phyloP scores from a whole-genome alignment of 2,888 invertebrate genomes.

The Drosophila anceps region DNA sequence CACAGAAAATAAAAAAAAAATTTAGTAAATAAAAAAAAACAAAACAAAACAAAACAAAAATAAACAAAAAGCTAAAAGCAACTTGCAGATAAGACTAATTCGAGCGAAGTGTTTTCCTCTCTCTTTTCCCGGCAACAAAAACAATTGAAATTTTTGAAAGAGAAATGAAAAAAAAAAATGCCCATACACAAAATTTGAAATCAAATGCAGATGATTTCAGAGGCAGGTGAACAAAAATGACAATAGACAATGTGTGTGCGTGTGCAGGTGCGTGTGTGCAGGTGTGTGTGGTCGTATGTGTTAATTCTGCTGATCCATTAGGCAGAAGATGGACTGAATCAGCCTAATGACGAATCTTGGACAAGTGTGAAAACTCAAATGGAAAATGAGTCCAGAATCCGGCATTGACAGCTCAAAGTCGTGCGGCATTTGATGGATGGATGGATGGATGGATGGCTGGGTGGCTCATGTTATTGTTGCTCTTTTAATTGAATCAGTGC shows the following conservation, averaged over 20 bases:
- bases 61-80: slow-evolving; percentile 23
- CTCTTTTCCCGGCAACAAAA: slow-evolving; percentile 36
- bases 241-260: slow-evolving; percentile 15
- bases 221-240: slow-evolving; percentile 62
- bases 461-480: slow-evolving; percentile 1
- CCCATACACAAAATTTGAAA: slow-evolving; percentile 49
- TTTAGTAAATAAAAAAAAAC: slow-evolving; percentile 1
- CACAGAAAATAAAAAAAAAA: not conserved
- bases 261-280: not conserved
- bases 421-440: slow-evolving; percentile 40
- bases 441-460: slow-evolving; percentile 32
- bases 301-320: slow-evolving; percentile 55
- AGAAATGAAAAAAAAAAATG: slow-evolving; percentile 4
- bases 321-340: slow-evolving; percentile 36
- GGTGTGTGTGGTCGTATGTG: slow-evolving; percentile 4
- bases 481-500: slow-evolving; percentile 19
- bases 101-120: slow-evolving; percentile 36
- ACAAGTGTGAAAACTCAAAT: slow-evolving; percentile 48
- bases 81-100: slow-evolving; percentile 37
- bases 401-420: slow-evolving; percentile 45
- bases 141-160: slow-evolving; percentile 24
- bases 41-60: slow-evolving; percentile 8
- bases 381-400: slow-evolving; percentile 41
- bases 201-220: slow-evolving; percentile 61
- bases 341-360: slow-evolving; percentile 43